Percentiles rank a stretch among this genome's conserved stretches.
phyloP scores from a whole-genome alignment of 1,140 invertebrate genomes.

The Tyrophagus putrescentiae region DNA sequence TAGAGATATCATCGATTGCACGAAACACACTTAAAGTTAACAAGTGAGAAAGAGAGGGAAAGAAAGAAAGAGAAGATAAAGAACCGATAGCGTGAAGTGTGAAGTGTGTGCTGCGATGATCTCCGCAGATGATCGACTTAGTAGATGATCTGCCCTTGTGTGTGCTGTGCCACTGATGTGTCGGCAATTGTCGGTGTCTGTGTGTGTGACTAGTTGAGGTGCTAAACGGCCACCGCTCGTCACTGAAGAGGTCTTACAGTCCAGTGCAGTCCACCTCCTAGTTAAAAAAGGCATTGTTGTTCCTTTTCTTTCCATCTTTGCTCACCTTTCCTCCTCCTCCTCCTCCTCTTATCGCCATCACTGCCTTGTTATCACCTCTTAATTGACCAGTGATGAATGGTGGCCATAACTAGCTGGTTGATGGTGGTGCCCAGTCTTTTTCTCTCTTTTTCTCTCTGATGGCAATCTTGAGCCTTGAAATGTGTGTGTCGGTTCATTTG shows the following conservation, averaged over 20 bases:
- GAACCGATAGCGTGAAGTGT: too few species aligned
- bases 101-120: not conserved
- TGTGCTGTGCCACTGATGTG: not conserved
- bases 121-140: not conserved
- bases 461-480: too few species aligned
- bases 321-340: not conserved
- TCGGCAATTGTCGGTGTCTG: not conserved
- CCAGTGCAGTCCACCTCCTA: too few species aligned
- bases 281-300: not conserved
- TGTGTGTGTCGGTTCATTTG: too few species aligned
- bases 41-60: too few species aligned
- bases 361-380: constrained; percentile 9
- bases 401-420: not conserved
- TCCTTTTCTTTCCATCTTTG: not conserved
- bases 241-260: too few species aligned
- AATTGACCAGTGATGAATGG: constrained; percentile 9
- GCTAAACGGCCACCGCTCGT: not conserved
- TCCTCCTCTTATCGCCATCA: not conserved
- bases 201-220: not conserved
- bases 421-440: too few species aligned
- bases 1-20: too few species aligned
- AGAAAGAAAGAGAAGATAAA: too few species aligned
- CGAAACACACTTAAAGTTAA: too few species aligned
- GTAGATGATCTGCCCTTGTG: not conserved
- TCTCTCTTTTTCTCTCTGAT: too few species aligned